Base-by-base conservation (phyloP, 2,113 vertebrate genomes). In the Phylloscopus trochilus region DNA sequence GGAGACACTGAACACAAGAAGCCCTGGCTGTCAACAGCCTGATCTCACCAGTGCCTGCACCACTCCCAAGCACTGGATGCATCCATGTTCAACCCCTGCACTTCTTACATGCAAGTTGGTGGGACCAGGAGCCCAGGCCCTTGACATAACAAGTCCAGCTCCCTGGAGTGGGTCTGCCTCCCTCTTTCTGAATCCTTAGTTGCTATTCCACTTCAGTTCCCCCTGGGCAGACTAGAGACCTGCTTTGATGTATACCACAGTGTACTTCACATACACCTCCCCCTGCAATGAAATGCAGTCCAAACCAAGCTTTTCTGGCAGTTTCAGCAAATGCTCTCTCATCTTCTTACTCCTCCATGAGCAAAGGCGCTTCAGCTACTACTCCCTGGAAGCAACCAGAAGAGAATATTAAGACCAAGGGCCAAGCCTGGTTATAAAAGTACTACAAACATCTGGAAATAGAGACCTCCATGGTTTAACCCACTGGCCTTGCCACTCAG, bases 231-330 rank as follows among this genome's bases (percentile, higher is more conserved):
- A 46, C 31, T 59, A 43, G 22, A 81, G 23, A 91, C 15, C 30
- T 41, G 68, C 43, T 58, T 26, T 21, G 62, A 67, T 3, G 14
- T 7, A 44, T 60, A 52, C 13, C 19, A 67, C 6, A n/a, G 15
- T 2, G 11, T 3, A 7, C 53, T 41, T 77, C 31, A n/a, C 0
- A 0, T 26, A 59, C 3, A 2, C 14, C 2, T 59, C 2, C 8
- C 15, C 16, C 24, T 44, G 31, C n/a, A 60, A 18, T 8, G 41
- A 80, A 31, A 53, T 30, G 30, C 56, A 78, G 23, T 33, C 18
- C 53, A 83, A 66, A 77, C 7, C n/a, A 27, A 2, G 21, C 13
- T 62, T 49, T 86, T 53, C 67, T 35, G 20, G 24, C 33, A 51
- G 66, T 81, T 89, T 67, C 81, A 59, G 35, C 56, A 84, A 93